These are phyloP conservation scores for Vicugna pacos DNA, from an alignment of 2,113 vertebrate genomes.

Conservation along the genomic window DNA sequence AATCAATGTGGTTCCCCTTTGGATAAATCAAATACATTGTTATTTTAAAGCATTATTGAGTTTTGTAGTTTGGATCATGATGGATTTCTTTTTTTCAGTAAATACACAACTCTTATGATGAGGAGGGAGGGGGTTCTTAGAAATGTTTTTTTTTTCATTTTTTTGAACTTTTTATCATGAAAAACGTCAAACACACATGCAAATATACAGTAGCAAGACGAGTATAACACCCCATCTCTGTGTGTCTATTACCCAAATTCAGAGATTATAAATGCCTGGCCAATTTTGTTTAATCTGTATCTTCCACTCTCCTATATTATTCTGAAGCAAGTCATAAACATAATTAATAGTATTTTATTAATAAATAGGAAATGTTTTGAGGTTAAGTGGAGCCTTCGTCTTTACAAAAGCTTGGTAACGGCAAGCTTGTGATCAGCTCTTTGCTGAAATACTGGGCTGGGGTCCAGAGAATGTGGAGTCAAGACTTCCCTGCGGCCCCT, in stretches of 20 bases:
- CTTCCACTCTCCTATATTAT: too few species aligned
- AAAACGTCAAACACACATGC: too few species aligned
- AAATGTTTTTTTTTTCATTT: too few species aligned
- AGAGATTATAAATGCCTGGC: too few species aligned
- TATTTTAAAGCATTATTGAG: background rate
- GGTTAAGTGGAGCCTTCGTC: background rate
- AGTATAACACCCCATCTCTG: too few species aligned
- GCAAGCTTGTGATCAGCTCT: background rate
- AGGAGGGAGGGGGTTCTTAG: background rate
- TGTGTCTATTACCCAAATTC: too few species aligned
- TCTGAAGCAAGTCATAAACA: too few species aligned
- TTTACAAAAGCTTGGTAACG: background rate
- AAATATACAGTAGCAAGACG: too few species aligned
- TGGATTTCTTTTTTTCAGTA: slow-evolving; percentile 1
- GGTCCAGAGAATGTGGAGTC: background rate
- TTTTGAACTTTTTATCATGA: too few species aligned
- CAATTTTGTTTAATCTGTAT: too few species aligned
- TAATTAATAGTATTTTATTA: too few species aligned
- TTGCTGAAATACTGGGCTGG: background rate
- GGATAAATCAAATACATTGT: background rate
- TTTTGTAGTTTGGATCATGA: background rate
- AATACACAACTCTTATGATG: background rate
- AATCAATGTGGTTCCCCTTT: background rate
- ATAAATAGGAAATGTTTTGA: background rate
- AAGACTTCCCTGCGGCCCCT: background rate